Conservation (phyloP, 2,113 vertebrate genomes). For the Suncus etruscus region DNA sequence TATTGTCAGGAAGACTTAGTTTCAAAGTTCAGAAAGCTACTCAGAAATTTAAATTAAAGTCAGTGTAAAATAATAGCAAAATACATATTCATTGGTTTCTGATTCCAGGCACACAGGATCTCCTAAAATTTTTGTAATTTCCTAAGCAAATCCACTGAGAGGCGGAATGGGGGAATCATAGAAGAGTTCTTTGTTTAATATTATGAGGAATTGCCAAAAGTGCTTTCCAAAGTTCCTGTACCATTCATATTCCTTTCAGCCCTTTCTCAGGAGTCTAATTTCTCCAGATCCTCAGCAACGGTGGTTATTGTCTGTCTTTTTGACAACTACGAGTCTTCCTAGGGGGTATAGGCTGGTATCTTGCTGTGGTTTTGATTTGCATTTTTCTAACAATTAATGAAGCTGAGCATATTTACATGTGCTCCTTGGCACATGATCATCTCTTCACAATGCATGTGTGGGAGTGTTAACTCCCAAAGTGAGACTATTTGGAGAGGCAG, state of each 20-base stretch:
- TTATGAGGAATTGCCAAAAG: neutral
- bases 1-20: neutral
- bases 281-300: neutral
- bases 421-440: neutral
- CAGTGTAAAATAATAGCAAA: neutral
- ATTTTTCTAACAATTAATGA: constrained; percentile 10
- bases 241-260: neutral
- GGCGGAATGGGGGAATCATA: neutral
- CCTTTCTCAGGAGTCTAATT: neutral
- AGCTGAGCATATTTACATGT: constrained; percentile 1
- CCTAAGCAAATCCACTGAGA: neutral
- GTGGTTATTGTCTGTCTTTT: neutral
- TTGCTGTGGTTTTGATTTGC: neutral
- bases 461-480: neutral
- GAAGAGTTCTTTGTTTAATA: neutral
- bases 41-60: constrained; percentile 25
- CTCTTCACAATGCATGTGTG: neutral
- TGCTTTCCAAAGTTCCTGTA: neutral
- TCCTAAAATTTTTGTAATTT: neutral
- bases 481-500: neutral
- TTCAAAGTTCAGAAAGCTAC: neutral
- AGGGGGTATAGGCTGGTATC: neutral
- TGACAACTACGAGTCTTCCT: neutral
- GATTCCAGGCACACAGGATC: neutral
- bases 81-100: neutral